Base-by-base conservation (phyloP, 1,140 invertebrate species). In the Leptopilina clavipes region DNA sequence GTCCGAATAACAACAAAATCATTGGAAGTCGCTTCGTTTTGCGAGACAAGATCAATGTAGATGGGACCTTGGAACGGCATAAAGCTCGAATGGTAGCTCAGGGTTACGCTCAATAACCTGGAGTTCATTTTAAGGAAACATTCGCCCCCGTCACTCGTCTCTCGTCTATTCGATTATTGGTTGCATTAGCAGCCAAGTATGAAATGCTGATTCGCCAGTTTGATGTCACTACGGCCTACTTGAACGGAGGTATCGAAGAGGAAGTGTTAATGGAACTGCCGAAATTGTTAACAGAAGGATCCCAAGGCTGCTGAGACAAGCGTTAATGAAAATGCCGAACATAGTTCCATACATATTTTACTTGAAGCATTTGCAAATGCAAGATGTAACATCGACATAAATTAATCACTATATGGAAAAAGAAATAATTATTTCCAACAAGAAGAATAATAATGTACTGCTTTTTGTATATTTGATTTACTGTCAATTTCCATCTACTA, bases 241-340 rank as follows among this genome's bases (percentile, higher is more conserved):
- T 17, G 3, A n/a, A 48, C 7, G n/a, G 45, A 5, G 14, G 7
- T 14, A 14, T n/a, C 3, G n/a, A 48, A 14, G n/a, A 48, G 12
- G 3, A 48, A 6, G 12, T 48, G 12, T 7, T n/a, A 12, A 48
- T 48, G 45, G 12, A 14, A n/a, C 6, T 48, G 7, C 9, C 45
- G 14, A 17, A 48, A 14, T 48, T 48, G 0, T 48, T 48, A 3
- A 48, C 14, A 0, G 45, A 48, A 48, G 12, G 9, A 75, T 82
- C 80, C 25, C 80, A 82, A 82, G 78, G 80, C 70, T 76, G 54
- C 18, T 19, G 54, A 74, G 1, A 5, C 75, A 48, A 40, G 74
- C 77, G 77, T 81, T 74, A 77, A 81, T 79, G 81, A 70, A 81
- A 79, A 79, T 72, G 70, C 76, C 78, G 76, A 37, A 76, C 65